These are phyloP conservation scores for Entosphenus tridentatus DNA, from an alignment of 2,113 vertebrate species.

Conservation along the genomic window DNA sequence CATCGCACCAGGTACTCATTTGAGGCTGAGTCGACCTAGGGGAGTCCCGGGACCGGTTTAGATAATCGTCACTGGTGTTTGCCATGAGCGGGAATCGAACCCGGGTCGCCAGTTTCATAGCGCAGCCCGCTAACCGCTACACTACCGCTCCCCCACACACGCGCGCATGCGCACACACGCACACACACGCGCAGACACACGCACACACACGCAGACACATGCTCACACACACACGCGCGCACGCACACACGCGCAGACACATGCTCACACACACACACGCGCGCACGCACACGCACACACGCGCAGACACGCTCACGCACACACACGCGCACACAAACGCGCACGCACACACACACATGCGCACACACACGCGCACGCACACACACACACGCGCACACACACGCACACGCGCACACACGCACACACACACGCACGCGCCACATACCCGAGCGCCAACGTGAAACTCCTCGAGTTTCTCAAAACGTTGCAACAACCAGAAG, in stretches of 20 bases:
- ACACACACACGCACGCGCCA: neutral
- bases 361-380: neutral
- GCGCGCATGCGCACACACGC: neutral
- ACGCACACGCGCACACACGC: neutral
- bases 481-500: too few relatives aligned
- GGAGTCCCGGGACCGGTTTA: too few relatives aligned
- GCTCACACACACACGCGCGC: neutral
- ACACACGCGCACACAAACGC: neutral
- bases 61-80: too few relatives aligned
- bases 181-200: neutral
- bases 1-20: too few relatives aligned
- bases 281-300: neutral
- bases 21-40: too few relatives aligned
- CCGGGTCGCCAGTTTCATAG: too few relatives aligned
- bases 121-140: too few relatives aligned
- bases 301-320: neutral
- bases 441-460: too few relatives aligned
- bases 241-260: neutral
- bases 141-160: neutral
- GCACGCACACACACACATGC: neutral
- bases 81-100: too few relatives aligned
- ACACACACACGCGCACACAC: neutral
- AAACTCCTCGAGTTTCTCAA: too few relatives aligned
- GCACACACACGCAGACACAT: neutral
- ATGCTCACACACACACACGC: neutral